Percentiles rank a stretch among this genome's conserved stretches.
Evolutionary conservation across 1,140 invertebrate species (phyloP).

Genomic region (Drosophila sp.): DNA sequence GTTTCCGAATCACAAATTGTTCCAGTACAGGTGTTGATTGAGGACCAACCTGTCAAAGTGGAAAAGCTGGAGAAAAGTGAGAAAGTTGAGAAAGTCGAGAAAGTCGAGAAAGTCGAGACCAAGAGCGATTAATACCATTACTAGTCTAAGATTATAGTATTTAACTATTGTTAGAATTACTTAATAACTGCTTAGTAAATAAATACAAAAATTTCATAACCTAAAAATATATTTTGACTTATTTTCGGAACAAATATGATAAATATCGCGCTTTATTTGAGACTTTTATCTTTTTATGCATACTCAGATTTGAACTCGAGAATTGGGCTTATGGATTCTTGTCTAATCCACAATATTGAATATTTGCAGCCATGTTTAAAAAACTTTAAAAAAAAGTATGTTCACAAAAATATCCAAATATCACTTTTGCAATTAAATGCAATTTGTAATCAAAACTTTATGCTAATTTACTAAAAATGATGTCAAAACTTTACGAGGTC

Average conservation of each 20-base stretch:
- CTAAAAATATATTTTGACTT: neutral
- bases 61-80: constrained; percentile 42
- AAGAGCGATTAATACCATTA: constrained; percentile 49
- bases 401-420: neutral
- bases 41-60: constrained; percentile 26
- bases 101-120: constrained; percentile 8
- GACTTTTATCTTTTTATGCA: too few species aligned
- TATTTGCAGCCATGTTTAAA: too few species aligned
- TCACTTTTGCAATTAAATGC: neutral
- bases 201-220: constrained; percentile 51
- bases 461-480: constrained; percentile 37
- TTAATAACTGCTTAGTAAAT: constrained; percentile 64
- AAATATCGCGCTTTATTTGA: too few species aligned
- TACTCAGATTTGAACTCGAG: too few species aligned
- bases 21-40: constrained; percentile 50
- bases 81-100: constrained; percentile 17
- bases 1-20: constrained; percentile 46
- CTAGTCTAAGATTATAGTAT: constrained; percentile 19
- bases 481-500: constrained; percentile 27
- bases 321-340: too few species aligned
- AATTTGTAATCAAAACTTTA: constrained; percentile 5
- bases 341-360: too few species aligned
- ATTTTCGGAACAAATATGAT: constrained; percentile 2
- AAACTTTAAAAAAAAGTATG: neutral
- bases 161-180: constrained; percentile 60